Evolutionary conservation across 64 coral and sea anemone species (phyloP), one percentile per base, ranked within the genome.

Genomic region (Platygyra sinensis): DNA sequence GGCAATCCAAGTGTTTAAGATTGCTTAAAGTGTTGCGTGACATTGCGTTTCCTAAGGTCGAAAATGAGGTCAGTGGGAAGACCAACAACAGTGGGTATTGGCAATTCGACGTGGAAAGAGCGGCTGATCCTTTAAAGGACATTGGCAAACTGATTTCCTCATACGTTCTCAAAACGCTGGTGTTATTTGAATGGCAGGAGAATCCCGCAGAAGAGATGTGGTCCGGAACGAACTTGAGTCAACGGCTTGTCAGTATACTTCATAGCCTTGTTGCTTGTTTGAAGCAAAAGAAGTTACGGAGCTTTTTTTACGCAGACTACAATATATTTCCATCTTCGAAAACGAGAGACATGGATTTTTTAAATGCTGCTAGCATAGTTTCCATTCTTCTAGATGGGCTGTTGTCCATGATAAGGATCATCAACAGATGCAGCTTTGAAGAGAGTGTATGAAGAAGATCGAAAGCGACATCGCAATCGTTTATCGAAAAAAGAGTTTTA

Each of bases 21-120:
- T 38, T 90, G 59, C 79, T 90, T 20, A 90, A 90, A 52, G 61
- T 90, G 25, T 59, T 90, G 77, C 88, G 88, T 81, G 88, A 81
- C 49, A 73, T 90, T 5, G 3, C 73, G 18, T 72, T 90, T 82
- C 88, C 64, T 65, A 76, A 31, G 2, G 24, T 24, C 42, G 52
- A 55, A 55, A 11, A 17, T 33, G 86, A 61, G 30, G 12, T 64
- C 14, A 65, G 39, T 65, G 28, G 8, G 9, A 84, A 13, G 0
- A 65, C 60, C 17, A 84, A 84, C 60, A 28, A 84, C 63, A 52
- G 60, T 69, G 64, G 24, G 25, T 72, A n/a, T 28, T 31, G 39
- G 65, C 36, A 27, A 32, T 72, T 28, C 67, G n/a, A 28, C 67
- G 65, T 42, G 10, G 84, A 73, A 25, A 10, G 8, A n/a, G 64